Conservation (phyloP, 35 echinoderm and acorn worm genomes). For the Apostichopus japonicus region DNA sequence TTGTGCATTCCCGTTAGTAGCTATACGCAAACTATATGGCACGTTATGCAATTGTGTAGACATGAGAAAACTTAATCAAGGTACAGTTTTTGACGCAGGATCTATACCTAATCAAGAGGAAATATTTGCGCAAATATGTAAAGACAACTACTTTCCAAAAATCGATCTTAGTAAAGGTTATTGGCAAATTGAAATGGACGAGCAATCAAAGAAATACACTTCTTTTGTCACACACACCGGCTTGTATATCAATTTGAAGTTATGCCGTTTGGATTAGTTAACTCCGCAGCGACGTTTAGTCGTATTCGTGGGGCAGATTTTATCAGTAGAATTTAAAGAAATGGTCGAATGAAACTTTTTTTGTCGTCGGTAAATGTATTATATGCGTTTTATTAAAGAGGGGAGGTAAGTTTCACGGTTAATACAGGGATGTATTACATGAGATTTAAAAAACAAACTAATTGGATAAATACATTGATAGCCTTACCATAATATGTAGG, state of each 20-base stretch:
- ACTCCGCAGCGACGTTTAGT: constrained; percentile 61
- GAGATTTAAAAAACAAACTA: too few relatives aligned
- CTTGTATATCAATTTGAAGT: constrained; percentile 26
- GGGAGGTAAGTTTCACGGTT: too few relatives aligned
- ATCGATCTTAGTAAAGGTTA: constrained; percentile 76
- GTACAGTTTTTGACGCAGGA: constrained; percentile 64
- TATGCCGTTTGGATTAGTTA: constrained; percentile 70
- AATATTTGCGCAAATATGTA: constrained; percentile 65
- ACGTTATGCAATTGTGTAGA: constrained; percentile 34
- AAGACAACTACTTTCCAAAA: constrained; percentile 73
- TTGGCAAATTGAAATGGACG: constrained; percentile 73
- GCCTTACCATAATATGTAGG: too few relatives aligned
- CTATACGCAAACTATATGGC: constrained; percentile 39
- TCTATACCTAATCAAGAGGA: constrained; percentile 71
- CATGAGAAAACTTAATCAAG: constrained; percentile 44
- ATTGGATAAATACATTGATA: too few relatives aligned
- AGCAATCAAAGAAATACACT: constrained; percentile 48
- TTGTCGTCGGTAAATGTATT: too few relatives aligned
- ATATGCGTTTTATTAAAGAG: too few relatives aligned
- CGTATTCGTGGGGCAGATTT: constrained; percentile 57
- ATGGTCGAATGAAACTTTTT: too few relatives aligned
- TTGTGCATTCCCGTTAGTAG: constrained; percentile 55
- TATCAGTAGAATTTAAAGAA: too few relatives aligned
- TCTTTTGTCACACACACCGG: constrained; percentile 48
- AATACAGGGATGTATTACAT: too few relatives aligned